A percentile compares a stretch with the other conserved stretches of the same genome.
phyloP scores from a whole-genome alignment of 2,888 invertebrate genomes.

The Cylindroiulus punctatus region DNA sequence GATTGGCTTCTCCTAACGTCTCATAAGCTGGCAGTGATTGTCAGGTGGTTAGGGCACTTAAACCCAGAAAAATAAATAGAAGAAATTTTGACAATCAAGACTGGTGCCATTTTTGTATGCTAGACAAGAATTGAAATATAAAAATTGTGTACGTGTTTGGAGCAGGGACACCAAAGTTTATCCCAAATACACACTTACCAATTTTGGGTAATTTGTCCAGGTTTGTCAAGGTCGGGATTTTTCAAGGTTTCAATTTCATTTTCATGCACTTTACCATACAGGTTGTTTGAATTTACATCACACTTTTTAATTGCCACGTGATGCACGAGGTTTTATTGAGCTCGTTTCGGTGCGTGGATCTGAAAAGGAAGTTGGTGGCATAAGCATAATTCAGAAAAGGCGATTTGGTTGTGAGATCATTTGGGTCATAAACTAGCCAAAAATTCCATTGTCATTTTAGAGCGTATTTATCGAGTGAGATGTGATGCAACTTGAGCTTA shows the following conservation, averaged over 20 bases:
- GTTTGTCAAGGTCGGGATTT: not conserved
- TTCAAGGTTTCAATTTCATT: conserved; percentile 8
- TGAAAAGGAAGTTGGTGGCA: not conserved
- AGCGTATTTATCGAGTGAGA: not conserved
- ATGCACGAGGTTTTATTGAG: not conserved
- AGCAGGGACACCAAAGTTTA: no score
- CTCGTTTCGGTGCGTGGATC: not conserved
- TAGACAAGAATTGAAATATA: no score
- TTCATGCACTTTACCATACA: not conserved
- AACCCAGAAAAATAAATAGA: no score
- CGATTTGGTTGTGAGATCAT: not conserved
- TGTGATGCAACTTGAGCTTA: not conserved
- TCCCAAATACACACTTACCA: no score
- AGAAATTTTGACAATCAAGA: no score
- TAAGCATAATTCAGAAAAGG: not conserved
- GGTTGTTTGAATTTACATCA: not conserved
- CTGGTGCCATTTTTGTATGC: no score
- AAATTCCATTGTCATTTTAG: conserved; percentile 6
- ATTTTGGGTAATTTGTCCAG: no score
- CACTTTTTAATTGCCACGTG: not conserved
- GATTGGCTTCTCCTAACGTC: no score
- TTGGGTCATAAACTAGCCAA: not conserved
- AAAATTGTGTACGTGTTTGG: no score
- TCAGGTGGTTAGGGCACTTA: no score
- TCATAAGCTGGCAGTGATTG: no score